phyloP scores from a whole-genome alignment of 2,888 invertebrate genomes.

The Didymodactylos carnosus region DNA sequence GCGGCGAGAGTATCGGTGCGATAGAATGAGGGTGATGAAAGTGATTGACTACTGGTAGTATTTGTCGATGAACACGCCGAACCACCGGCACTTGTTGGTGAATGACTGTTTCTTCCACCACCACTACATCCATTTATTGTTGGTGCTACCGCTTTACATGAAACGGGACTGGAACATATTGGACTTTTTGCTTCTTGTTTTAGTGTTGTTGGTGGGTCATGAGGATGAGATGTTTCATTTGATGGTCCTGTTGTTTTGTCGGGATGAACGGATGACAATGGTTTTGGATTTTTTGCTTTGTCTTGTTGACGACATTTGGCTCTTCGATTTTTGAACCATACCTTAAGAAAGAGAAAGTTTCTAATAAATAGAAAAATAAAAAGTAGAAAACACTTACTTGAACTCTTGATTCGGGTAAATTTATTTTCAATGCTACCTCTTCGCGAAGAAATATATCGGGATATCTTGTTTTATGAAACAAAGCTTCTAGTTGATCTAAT shows the following conservation, averaged over 20 bases:
- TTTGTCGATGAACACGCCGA: background rate
- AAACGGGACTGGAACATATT: background rate
- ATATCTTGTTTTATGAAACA: conserved; percentile 85
- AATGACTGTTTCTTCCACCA: too few relatives aligned
- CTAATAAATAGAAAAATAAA: background rate
- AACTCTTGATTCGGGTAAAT: conserved; percentile 83
- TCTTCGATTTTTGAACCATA: conserved; percentile 94
- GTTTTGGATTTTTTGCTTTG: conserved; percentile 22
- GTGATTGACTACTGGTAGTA: too few relatives aligned
- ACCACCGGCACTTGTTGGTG: background rate
- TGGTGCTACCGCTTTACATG: too few relatives aligned
- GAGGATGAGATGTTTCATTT: background rate
- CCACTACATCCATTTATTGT: background rate
- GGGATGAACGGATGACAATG: background rate
- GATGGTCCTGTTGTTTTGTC: too few relatives aligned
- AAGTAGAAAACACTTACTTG: conserved; percentile 49
- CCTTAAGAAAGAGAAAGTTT: conserved; percentile 45
- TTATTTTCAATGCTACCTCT: conserved; percentile 90
- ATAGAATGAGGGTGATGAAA: too few relatives aligned
- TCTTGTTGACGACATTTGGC: conserved; percentile 81
- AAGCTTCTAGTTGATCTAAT: conserved; percentile 71
- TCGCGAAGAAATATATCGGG: conserved; percentile 97
- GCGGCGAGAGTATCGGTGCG: too few relatives aligned
- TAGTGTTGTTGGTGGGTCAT: background rate
- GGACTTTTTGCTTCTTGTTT: background rate